Conservation (phyloP, 2,888 invertebrate species). For the Hemaris fuciformis region DNA sequence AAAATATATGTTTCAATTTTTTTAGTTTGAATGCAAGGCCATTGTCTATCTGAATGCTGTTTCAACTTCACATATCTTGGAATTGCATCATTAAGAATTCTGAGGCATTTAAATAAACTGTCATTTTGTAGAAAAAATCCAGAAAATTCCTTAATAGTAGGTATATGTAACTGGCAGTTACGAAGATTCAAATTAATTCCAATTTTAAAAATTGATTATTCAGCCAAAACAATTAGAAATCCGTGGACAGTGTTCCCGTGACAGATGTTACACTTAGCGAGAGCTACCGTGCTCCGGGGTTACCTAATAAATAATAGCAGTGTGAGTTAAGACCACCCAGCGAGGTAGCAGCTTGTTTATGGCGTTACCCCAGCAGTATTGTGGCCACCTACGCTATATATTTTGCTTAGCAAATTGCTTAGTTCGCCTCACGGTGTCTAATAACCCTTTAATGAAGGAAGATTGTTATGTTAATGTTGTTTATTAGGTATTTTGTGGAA, state of each 20-base stretch:
- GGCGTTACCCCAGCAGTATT: constrained; percentile 64
- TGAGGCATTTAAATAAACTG: no score
- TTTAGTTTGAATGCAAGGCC: no score
- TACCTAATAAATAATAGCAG: constrained; percentile 76
- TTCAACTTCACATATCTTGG: no score
- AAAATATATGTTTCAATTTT: no score
- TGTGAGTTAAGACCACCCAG: constrained; percentile 79
- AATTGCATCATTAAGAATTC: no score
- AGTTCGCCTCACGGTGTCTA: constrained; percentile 69
- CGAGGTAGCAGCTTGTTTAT: constrained; percentile 75
- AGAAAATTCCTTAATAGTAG: no score
- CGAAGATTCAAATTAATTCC: not conserved
- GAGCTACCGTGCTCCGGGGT: constrained; percentile 62
- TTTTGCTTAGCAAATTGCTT: constrained; percentile 79
- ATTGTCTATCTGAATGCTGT: no score
- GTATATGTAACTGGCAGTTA: no score
- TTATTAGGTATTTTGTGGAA: constrained; percentile 16
- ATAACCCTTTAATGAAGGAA: constrained; percentile 77
- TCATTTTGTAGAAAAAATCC: no score
- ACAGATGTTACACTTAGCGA: constrained; percentile 56
- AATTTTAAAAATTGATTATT: not conserved
- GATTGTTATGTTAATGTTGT: constrained; percentile 33
- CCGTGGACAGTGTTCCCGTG: constrained; percentile 31
- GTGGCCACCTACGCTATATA: constrained; percentile 76
- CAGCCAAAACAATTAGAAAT: constrained; percentile 23